Evolutionary conservation across 2,113 vertebrate species (phyloP).

Genomic region (Bubo bubo): DNA sequence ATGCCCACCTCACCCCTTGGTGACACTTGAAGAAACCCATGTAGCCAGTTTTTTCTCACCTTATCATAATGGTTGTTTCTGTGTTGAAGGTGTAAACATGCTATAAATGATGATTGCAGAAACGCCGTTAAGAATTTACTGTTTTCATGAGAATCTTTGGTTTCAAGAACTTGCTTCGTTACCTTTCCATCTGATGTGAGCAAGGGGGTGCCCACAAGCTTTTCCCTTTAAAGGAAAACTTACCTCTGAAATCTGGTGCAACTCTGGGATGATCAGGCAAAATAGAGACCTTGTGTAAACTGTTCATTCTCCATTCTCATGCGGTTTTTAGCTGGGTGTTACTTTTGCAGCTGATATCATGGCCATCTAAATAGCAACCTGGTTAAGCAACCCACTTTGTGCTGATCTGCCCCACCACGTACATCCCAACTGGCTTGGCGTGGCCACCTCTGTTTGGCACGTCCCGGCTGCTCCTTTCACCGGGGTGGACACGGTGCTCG

Average conservation of each 20-base stretch:
- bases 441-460: background rate
- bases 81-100: background rate
- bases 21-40: background rate
- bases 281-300: background rate
- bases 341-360: rapidly evolving
- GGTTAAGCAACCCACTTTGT: background rate
- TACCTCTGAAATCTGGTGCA: background rate
- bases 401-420: background rate
- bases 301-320: rapidly evolving
- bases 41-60: background rate
- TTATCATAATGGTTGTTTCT: background rate
- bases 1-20: background rate
- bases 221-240: background rate
- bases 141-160: background rate
- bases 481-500: rapidly evolving
- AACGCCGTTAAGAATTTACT: no score
- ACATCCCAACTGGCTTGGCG: background rate
- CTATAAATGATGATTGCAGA: background rate
- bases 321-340: background rate
- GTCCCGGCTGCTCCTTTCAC: background rate
- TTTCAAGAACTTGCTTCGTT: background rate
- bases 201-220: background rate
- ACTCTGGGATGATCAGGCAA: no score
- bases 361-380: background rate
- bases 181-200: background rate